Evolutionary conservation across 2,113 vertebrate genomes (phyloP).

Genomic region (Conger conger): DNA sequence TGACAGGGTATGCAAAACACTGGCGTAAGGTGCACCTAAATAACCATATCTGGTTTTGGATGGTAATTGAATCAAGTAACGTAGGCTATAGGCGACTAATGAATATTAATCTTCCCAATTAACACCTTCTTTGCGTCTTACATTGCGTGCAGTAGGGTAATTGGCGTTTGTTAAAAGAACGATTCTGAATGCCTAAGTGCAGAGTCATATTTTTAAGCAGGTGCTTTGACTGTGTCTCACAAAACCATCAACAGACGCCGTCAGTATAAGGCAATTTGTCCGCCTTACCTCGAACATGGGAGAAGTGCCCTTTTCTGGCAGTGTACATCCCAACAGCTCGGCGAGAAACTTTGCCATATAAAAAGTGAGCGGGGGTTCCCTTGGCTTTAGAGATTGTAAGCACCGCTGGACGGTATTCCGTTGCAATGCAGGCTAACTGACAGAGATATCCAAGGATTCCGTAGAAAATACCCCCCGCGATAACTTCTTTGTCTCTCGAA

Average conservation of each 20-base stretch:
- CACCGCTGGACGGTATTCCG: slow-evolving; percentile 5
- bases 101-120: neutral
- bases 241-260: slow-evolving; percentile 12
- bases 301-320: slow-evolving; percentile 61
- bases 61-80: neutral
- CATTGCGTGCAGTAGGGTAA: neutral
- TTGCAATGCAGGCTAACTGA: slow-evolving; percentile 10
- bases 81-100: neutral
- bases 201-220: neutral
- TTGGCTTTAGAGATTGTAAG: neutral
- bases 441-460: slow-evolving; percentile 4
- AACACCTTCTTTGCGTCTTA: neutral
- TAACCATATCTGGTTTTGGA: neutral
- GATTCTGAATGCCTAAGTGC: neutral
- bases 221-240: slow-evolving; percentile 29
- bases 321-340: slow-evolving; percentile 62
- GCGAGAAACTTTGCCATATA: slow-evolving; percentile 73
- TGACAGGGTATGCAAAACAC: neutral
- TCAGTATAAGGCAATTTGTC: slow-evolving; percentile 25
- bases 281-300: slow-evolving; percentile 58
- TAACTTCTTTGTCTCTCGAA: slow-evolving; percentile 22
- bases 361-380: slow-evolving; percentile 35
- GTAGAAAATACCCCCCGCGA: slow-evolving; percentile 5
- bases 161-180: neutral
- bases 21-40: neutral